Conservation (phyloP, 2,797 vertebrate species). For the Antrozous pallidus region DNA sequence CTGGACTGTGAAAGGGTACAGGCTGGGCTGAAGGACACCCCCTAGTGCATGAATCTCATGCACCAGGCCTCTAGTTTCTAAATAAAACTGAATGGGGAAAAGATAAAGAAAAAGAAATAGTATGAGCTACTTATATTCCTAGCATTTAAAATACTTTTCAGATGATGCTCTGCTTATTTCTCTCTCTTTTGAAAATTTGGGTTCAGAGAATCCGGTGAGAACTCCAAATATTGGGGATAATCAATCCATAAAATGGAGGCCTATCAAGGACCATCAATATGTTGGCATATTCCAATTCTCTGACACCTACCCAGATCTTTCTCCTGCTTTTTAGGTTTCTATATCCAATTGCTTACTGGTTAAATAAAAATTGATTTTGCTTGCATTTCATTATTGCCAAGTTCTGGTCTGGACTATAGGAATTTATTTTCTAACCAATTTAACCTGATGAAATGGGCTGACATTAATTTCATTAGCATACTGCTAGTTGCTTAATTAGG, state of each 20-base stretch:
- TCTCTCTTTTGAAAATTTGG: neutral
- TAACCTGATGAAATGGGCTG: conserved; percentile 26
- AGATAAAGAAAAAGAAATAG: neutral
- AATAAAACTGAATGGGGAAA: neutral
- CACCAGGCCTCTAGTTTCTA: neutral
- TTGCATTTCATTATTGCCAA: neutral
- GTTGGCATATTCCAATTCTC: neutral
- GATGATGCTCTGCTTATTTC: neutral
- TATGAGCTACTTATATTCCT: neutral
- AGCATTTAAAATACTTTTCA: neutral
- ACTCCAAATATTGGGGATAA: neutral
- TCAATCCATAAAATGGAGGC: neutral
- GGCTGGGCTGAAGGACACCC: too few species aligned
- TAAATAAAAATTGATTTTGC: neutral
- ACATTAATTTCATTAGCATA: conserved; percentile 10
- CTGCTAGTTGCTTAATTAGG: conserved; percentile 14
- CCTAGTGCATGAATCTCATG: too few species aligned
- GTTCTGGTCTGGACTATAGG: neutral
- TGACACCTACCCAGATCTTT: neutral
- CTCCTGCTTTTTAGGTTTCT: neutral
- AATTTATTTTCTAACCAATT: conserved; percentile 33
- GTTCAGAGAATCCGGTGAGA: neutral
- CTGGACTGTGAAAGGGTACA: too few species aligned
- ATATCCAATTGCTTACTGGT: neutral
- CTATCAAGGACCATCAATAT: neutral